These are phyloP conservation scores for Helostoma temminkii DNA, from an alignment of 2,797 vertebrate genomes.

Conservation along the genomic window DNA sequence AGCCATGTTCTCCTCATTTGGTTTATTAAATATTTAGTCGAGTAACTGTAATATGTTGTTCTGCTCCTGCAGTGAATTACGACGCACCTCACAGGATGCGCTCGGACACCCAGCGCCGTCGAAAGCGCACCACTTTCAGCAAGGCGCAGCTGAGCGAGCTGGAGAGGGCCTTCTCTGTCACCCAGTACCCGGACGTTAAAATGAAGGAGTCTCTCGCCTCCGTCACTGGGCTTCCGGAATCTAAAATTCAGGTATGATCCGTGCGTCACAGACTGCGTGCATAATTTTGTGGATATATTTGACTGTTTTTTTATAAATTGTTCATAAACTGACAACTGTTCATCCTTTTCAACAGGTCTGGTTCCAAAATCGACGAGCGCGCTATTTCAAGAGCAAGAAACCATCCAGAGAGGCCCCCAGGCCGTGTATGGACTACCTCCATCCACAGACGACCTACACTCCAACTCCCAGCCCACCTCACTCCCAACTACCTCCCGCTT, in stretches of 20 bases:
- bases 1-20: background rate
- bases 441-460: background rate
- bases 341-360: constrained; percentile 68
- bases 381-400: constrained; percentile 81
- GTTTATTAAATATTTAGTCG: background rate
- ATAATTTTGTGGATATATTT: background rate
- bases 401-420: constrained; percentile 7
- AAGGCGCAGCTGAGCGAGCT: constrained; percentile 75
- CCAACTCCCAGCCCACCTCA: background rate
- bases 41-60: background rate
- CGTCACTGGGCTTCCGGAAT: constrained; percentile 73
- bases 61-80: constrained; percentile 24
- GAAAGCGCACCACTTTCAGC: constrained; percentile 81
- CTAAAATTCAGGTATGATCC: constrained; percentile 80
- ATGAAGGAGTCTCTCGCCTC: constrained; percentile 74
- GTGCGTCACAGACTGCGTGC: background rate
- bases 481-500: background rate
- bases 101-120: constrained; percentile 53
- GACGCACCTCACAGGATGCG: constrained; percentile 10
- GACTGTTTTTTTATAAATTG: too few species aligned
- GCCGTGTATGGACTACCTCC: background rate
- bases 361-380: constrained; percentile 81
- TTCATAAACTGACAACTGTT: background rate
- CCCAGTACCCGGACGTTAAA: constrained; percentile 73
- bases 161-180: constrained; percentile 74